phyloP scores from a whole-genome alignment of 2,888 invertebrate genomes.

The Tridacna gigas region DNA sequence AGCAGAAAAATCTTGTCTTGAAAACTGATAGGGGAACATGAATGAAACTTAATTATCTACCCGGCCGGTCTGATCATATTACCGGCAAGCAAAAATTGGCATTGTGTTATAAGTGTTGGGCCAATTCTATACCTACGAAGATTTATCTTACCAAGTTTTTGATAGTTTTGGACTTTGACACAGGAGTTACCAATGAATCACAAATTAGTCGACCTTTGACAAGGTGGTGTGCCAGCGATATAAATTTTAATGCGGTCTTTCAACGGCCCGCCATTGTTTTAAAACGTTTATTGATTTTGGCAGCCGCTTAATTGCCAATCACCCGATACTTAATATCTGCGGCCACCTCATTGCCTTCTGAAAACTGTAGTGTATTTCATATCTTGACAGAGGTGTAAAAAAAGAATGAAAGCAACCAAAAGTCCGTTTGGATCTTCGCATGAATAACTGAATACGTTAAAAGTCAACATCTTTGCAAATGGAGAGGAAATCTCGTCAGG shows the following conservation, averaged over 20 bases:
- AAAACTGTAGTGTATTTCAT: too few relatives aligned
- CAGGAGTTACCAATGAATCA: conserved; percentile 1
- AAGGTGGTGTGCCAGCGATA: conserved; percentile 3
- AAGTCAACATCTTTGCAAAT: too few relatives aligned
- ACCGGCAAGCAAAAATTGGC: conserved; percentile 20
- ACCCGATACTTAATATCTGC: conserved; percentile 14
- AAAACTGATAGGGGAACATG: conserved; percentile 40
- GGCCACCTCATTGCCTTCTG: background rate
- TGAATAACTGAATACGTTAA: too few relatives aligned
- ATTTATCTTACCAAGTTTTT: conserved; percentile 50
- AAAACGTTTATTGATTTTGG: conserved; percentile 50
- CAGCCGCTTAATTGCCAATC: conserved; percentile 47
- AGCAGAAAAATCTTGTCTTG: background rate
- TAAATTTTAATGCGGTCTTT: conserved; percentile 13
- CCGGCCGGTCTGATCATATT: conserved; percentile 33
- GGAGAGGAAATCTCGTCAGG: too few relatives aligned
- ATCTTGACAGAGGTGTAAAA: too few relatives aligned
- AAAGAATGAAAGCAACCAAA: too few relatives aligned
- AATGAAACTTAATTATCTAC: conserved; percentile 57
- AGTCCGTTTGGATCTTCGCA: too few relatives aligned
- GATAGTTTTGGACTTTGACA: conserved; percentile 61
- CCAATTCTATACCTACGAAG: conserved; percentile 28
- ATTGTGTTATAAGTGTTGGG: conserved; percentile 29
- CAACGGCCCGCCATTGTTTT: conserved; percentile 26
- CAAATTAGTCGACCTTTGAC: conserved; percentile 26